Evolutionary conservation across 1,140 invertebrate species (phyloP), one percentile per base, ranked within the genome.

Genomic region (Colletes gigas): DNA sequence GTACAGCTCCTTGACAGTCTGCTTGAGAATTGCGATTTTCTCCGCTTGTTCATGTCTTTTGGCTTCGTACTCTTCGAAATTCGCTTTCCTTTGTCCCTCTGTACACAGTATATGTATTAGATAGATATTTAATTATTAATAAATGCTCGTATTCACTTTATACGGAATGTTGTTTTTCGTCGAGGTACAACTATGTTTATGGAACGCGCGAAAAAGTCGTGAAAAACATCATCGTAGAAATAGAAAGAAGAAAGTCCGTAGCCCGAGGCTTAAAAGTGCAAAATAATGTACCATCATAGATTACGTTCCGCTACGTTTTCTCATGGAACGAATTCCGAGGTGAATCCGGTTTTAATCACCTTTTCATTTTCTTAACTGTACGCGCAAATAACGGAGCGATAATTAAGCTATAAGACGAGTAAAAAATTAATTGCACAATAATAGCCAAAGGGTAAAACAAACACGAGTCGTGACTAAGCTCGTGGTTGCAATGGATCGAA

Each of bases 41-140:
- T 97, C 95, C 68, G 92, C 93, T 88, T 97, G 96, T 78, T 95
- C 94, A 83, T 95, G 95, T 85, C 95, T 96, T 89, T 96, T 96
- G 9, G 95, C 94, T 88, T 97, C 96, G 87, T 95, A 96, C 90
- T 97, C 96, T 91, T 97, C 97, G 81, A 96, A 97, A 83, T 96
- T 94, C 0, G 97, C 97, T 88, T 97, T 97, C 83, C 97, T 95
- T 92, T 97, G 96, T 14, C 97, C 97, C 94, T 97, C 97, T 97
- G 83, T 4, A 92, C 89, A 79, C 41, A 71, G 69, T 63, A 62
- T 1, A 1, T 68, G 39, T 30, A 30, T 30, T 30, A 30, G 30
- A 30, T 30, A 30, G 30, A 30, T 30, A 30, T 30, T 30, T 30
- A 30, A 30, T 30, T 30, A 30, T 30, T 30, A 30, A 30, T 30